Percentiles rank a stretch among this genome's conserved stretches.
Conservation (phyloP, 2,888 invertebrate species). For the Cantharis rufa region DNA sequence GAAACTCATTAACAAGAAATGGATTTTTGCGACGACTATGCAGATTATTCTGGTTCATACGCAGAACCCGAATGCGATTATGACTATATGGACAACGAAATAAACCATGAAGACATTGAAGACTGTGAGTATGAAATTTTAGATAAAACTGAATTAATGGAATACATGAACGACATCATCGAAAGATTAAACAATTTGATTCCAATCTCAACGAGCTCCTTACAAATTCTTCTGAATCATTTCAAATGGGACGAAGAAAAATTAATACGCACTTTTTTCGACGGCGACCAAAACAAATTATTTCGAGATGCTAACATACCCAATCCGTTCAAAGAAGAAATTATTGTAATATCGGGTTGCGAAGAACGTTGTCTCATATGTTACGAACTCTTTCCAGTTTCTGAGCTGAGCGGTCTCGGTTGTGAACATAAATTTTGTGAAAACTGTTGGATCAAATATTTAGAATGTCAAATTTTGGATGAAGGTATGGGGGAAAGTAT, state of each 20-base stretch:
- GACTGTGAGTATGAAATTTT: not conserved
- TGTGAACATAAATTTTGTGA: not conserved
- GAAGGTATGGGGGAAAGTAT: not conserved
- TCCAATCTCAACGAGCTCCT: not conserved
- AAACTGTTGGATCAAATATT: not conserved
- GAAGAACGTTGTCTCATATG: not conserved
- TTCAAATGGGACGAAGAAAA: not conserved
- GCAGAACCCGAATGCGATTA: too few species aligned
- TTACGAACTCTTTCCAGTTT: not conserved
- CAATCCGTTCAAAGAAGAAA: not conserved
- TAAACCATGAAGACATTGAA: not conserved
- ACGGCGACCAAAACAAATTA: not conserved
- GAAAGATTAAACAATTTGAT: not conserved
- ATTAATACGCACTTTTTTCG: not conserved
- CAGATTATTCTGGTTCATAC: too few species aligned
- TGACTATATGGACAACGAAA: too few species aligned
- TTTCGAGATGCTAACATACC: not conserved
- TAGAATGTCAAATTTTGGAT: not conserved
- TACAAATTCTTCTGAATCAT: not conserved
- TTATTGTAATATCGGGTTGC: not conserved
- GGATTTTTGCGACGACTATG: too few species aligned
- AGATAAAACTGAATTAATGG: not conserved
- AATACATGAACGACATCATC: not conserved
- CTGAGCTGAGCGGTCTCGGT: not conserved
- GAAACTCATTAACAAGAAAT: too few species aligned